A percentile compares a stretch with the other conserved stretches of the same genome.
phyloP scores from a whole-genome alignment of 1,140 invertebrate genomes.

The Oedothorax gibbosus region DNA sequence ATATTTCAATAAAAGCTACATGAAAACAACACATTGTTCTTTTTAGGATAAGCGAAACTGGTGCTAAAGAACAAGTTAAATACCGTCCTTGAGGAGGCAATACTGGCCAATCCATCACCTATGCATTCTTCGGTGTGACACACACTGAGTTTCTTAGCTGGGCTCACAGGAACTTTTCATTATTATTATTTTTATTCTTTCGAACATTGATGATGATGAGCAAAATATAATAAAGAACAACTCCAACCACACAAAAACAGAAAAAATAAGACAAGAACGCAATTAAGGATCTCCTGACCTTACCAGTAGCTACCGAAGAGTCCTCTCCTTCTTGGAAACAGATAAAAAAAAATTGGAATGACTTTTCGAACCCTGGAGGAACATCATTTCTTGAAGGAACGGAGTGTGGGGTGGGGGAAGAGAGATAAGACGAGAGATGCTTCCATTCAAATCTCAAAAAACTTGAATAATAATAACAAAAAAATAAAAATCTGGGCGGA shows the following conservation, averaged over 20 bases:
- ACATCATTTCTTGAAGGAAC: conserved; percentile 29
- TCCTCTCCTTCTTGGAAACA: conserved; percentile 14
- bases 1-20: too few relatives aligned
- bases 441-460: background rate
- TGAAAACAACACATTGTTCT: too few relatives aligned
- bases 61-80: too few relatives aligned
- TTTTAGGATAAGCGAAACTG: too few relatives aligned
- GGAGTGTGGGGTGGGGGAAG: conserved; percentile 31
- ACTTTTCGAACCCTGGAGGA: conserved; percentile 7
- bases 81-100: conserved; percentile 29
- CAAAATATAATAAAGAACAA: conserved; percentile 36
- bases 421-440: background rate
- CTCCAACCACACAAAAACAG: conserved; percentile 13
- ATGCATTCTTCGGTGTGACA: conserved; percentile 55
- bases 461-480: conserved; percentile 23
- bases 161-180: background rate
- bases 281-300: conserved; percentile 58
- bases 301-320: conserved; percentile 45
- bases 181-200: conserved; percentile 1
- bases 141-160: background rate
- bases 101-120: conserved; percentile 28
- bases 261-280: conserved; percentile 47
- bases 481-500: conserved; percentile 28
- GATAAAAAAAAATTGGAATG: conserved; percentile 16
- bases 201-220: conserved; percentile 16